Conservation (phyloP, 1,140 invertebrate species). For the Euwallacea fornicatus region DNA sequence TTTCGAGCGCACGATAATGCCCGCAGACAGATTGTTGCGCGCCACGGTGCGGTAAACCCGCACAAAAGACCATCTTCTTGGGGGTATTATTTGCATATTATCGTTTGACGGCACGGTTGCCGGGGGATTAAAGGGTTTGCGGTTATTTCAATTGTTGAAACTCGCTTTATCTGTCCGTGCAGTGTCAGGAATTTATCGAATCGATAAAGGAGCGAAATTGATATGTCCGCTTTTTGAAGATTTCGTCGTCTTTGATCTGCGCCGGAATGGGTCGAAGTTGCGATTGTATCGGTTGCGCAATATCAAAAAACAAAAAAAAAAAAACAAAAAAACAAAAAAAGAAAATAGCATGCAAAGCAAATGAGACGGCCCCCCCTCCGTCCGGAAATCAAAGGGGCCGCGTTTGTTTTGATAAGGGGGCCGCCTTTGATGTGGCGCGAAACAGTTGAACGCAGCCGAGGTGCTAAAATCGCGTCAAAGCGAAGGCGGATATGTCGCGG, state of each 20-base stretch:
- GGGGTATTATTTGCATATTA: conserved; percentile 6
- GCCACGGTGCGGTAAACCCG: too few species aligned
- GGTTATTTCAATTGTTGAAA: too few species aligned
- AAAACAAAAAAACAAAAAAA: too few species aligned
- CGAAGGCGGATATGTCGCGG: conserved; percentile 16
- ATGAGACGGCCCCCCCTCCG: conserved; percentile 25
- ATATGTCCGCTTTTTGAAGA: too few species aligned
- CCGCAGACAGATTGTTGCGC: conserved; percentile 9
- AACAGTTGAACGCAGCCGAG: conserved; percentile 32
- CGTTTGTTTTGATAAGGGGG: conserved; percentile 33
- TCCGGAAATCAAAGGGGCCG: conserved; percentile 35
- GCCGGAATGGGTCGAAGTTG: too few species aligned
- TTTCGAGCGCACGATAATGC: conserved; percentile 27
- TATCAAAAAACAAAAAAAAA: too few species aligned
- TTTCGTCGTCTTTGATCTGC: too few species aligned
- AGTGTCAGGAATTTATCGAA: too few species aligned
- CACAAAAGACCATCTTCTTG: not conserved
- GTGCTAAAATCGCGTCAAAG: conserved; percentile 36
- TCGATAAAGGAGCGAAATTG: too few species aligned
- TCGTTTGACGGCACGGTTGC: not conserved
- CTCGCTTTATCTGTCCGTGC: too few species aligned
- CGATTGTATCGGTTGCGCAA: too few species aligned
- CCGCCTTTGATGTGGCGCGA: conserved; percentile 37
- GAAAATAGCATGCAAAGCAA: not conserved
- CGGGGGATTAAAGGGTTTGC: not conserved